phyloP scores from a whole-genome alignment of 2,888 invertebrate genomes.

The Trisateles emortualis region DNA sequence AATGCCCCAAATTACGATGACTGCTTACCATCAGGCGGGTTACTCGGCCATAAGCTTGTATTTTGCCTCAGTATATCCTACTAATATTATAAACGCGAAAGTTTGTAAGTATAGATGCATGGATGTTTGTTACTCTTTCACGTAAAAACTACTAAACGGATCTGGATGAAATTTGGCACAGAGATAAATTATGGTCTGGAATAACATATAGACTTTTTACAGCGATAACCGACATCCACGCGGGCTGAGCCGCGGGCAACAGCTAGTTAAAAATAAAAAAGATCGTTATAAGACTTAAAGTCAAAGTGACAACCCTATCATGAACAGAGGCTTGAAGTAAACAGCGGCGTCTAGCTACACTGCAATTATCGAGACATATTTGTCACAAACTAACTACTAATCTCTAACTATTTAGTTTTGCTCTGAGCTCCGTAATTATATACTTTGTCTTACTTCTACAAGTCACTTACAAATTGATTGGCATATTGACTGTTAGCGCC shows the following conservation, averaged over 20 bases:
- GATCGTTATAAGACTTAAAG: neutral
- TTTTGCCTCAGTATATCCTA: no score
- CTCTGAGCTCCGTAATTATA: constrained; percentile 14
- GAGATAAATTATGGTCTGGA: no score
- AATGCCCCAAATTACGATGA: no score
- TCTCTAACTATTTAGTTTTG: constrained; percentile 24
- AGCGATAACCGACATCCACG: no score
- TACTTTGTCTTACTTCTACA: constrained; percentile 13
- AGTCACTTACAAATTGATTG: constrained; percentile 12
- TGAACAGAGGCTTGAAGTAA: constrained; percentile 50
- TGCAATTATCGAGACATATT: constrained; percentile 67
- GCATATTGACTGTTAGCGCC: neutral
- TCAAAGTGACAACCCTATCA: constrained; percentile 54
- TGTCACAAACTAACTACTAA: constrained; percentile 50
- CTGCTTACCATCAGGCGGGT: no score
- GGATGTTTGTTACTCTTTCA: no score
- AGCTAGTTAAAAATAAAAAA: no score
- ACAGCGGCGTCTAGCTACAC: constrained; percentile 56
- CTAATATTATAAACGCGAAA: neutral
- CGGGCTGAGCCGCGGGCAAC: no score
- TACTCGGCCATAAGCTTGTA: no score
- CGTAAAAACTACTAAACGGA: no score
- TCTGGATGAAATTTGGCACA: no score
- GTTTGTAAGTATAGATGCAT: neutral
- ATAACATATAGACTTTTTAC: no score